phyloP scores from a whole-genome alignment of 2,797 vertebrate genomes.

The Luscinia luscinia region DNA sequence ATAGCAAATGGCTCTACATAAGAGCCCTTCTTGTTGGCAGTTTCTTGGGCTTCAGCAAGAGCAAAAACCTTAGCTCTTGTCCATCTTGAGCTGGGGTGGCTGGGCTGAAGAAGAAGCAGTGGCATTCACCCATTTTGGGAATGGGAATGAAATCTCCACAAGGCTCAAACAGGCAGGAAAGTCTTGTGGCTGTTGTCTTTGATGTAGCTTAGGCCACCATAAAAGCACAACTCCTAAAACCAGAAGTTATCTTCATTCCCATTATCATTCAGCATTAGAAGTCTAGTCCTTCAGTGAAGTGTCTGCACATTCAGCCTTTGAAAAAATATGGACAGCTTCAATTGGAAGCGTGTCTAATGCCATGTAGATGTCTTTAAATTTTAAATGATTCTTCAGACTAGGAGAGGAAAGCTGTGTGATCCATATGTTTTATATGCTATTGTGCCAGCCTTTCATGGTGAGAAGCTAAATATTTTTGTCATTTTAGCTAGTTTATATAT shows the following conservation, averaged over 20 bases:
- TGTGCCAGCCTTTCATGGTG: constrained; percentile 42
- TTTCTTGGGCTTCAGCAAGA: background rate
- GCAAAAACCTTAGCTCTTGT: background rate
- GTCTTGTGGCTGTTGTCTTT: background rate
- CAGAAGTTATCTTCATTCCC: background rate
- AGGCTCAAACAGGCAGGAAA: background rate
- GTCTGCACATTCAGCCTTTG: background rate
- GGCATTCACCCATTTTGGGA: background rate
- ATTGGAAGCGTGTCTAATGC: background rate
- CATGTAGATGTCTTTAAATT: background rate
- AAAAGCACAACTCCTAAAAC: background rate
- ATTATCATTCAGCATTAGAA: background rate
- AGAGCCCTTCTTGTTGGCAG: background rate
- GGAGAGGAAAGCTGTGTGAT: constrained; percentile 31
- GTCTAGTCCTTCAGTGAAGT: background rate
- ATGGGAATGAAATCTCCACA: background rate
- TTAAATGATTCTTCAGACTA: constrained; percentile 15
- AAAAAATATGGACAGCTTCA: background rate
- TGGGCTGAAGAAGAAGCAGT: background rate
- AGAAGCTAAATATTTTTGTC: constrained; percentile 63
- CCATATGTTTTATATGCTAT: constrained; percentile 26
- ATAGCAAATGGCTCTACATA: background rate
- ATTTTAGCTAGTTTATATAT: constrained; percentile 44
- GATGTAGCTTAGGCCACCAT: background rate
- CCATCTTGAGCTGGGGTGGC: background rate